Evolutionary conservation across 2,797 vertebrate genomes (phyloP), one percentile per base, ranked within the genome.

Genomic region (Chelidonichthys spinosus): DNA sequence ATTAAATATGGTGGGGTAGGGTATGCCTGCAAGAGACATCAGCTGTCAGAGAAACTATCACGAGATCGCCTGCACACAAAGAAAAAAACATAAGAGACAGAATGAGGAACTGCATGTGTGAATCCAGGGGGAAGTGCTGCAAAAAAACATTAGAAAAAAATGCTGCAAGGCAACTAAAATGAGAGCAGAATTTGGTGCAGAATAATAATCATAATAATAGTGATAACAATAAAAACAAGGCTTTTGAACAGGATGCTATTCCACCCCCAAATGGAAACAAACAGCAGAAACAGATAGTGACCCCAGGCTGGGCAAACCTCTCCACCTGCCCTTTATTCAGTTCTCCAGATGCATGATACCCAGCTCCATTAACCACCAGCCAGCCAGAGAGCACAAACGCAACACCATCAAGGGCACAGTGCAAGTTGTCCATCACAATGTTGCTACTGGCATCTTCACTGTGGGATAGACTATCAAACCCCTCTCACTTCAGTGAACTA

Each of bases 321-420:
- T 71, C 72, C 62, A 78, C 50, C 58, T 79, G 50, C 44, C 50
- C 63, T 76, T 74, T 76, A 64, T 82, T 63, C 65, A 40, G 17
- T 60, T 80, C 63, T 78, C 64, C 59, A 86, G 77, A 79, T 71
- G 77, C 79, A 76, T 47, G 61, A 82, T 58, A 70, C 69, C 75
- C 39, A 47, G 77, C 81, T 82, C 77, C 77, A 86, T 87, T 87
- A 85, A 74, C 53, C 77, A 86, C 11, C 67, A 72, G 81, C 85
- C 72, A 78, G 73, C 60, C 70, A 72, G 17, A 70, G 53, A 74
- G 60, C 62, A 63, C 63, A 66, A 47, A 66, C 72, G 46, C 65
- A 50, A 39, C 59, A 72, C 53, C 56, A 49, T 39, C 36, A 32
- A 75, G 62, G 53, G 44, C 49, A 73, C 59, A 47, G 68, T 0